These are phyloP conservation scores for Hirtodrosophila alboralis DNA, from an alignment of 2,888 invertebrate species.

Conservation along the genomic window DNA sequence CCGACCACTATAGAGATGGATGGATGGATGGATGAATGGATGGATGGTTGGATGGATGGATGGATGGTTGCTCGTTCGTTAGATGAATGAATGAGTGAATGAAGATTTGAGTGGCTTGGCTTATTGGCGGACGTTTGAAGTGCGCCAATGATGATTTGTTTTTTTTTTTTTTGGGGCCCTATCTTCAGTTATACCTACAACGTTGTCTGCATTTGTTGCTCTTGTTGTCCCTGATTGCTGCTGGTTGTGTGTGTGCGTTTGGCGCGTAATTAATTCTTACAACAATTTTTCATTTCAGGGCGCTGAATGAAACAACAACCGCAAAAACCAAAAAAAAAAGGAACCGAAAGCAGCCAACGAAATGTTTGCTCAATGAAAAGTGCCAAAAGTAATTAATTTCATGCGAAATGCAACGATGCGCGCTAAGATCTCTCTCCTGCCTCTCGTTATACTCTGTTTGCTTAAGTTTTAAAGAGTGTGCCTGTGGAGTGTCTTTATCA, in stretches of 20 bases:
- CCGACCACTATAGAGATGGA: slow-evolving; percentile 49
- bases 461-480: too few relatives aligned
- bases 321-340: slow-evolving; percentile 7
- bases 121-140: slow-evolving; percentile 62
- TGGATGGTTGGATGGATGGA: slow-evolving; percentile 21
- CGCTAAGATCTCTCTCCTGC: slow-evolving; percentile 24
- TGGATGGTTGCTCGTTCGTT: slow-evolving; percentile 20
- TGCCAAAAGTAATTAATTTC: slow-evolving; percentile 81
- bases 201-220: slow-evolving; percentile 15
- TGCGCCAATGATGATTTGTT: slow-evolving; percentile 69
- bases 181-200: background rate
- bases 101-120: slow-evolving; percentile 49
- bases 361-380: slow-evolving; percentile 81
- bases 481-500: too few relatives aligned
- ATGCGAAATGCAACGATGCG: slow-evolving; percentile 80
- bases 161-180: slow-evolving; percentile 1
- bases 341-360: slow-evolving; percentile 32
- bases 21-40: slow-evolving; percentile 35
- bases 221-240: slow-evolving; percentile 2
- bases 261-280: slow-evolving; percentile 79
- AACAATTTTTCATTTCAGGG: slow-evolving; percentile 77
- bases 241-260: slow-evolving; percentile 52
- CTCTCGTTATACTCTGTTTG: background rate
- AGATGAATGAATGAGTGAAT: slow-evolving; percentile 31
- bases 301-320: slow-evolving; percentile 64